Base-by-base conservation (phyloP, 2,113 vertebrate genomes). In the Trematomus loennbergii region DNA sequence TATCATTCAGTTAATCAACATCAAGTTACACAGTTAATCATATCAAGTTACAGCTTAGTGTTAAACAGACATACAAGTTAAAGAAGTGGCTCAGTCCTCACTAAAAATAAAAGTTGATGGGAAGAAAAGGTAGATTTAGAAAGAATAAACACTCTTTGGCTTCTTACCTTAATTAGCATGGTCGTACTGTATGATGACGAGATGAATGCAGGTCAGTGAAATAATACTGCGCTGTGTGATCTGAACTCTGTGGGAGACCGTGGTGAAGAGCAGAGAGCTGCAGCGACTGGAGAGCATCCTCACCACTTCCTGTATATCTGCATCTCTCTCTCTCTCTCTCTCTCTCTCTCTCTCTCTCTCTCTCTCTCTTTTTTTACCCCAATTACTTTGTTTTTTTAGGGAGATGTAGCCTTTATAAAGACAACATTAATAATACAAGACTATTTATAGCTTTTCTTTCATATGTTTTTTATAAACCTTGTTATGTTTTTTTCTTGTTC, bases 241-340 rank as follows among this genome's bases (percentile, higher is more conserved):
- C n/a, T 5, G 40, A 85, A 53, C 25, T 71, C 49, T 49, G 58
- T 15, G 12, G 20, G 68, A 29, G 52, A 52, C 48, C 71, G 72
- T 53, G 49, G 43, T 57, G 66, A 79, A 25, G 64, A 63, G 79
- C 60, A 48, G 69, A 85, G 49, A 64, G 79, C 52, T 70, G 79
- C 83, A 72, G 33, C 20, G 4, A 59, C 48, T 58, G 55, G 49
- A 53, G 40, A 79, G 77, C 87, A 90, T 89, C 88, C 60, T 88
- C 70, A 88, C 84, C 83, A 87, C 90, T 92, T 89, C 87, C 89
- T 79, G 53, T 9, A 54, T 29, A 53, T 12, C 81, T 53, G 29
- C 13, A 22, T 36, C 87, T 25, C 25, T 25, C 25, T 25, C 25
- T 25, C 25, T 2, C 25, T 25, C 25, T 25, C 25, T 29, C 29